Evolutionary conservation across 2,113 vertebrate genomes (phyloP).

Genomic region (Phyllostomus discolor): DNA sequence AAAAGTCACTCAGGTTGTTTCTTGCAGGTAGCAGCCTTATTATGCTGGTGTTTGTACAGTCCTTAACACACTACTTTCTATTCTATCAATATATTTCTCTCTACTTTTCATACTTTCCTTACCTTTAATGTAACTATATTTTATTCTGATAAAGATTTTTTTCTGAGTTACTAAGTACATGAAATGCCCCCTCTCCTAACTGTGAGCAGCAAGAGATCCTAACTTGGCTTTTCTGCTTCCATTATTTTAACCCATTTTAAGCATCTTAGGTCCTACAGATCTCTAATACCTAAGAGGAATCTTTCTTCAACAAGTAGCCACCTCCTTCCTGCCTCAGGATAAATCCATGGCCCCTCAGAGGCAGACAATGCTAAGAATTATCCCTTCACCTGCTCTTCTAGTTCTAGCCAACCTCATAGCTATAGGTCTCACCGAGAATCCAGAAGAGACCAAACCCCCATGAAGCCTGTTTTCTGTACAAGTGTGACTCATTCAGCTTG

Average conservation of each 20-base stretch:
- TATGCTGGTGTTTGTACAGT: background rate
- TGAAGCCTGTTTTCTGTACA: background rate
- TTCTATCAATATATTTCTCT: background rate
- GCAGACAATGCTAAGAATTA: background rate
- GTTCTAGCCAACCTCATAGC: too few relatives aligned
- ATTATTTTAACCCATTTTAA: background rate
- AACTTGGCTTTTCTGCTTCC: background rate
- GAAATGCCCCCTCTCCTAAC: background rate
- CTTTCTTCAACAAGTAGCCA: background rate
- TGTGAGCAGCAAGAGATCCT: background rate
- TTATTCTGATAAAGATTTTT: background rate
- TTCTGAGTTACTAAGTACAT: background rate
- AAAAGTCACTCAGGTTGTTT: background rate
- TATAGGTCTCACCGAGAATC: background rate
- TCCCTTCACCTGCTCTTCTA: background rate
- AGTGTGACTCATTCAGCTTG: background rate
- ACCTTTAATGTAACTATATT: background rate
- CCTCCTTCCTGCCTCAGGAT: background rate
- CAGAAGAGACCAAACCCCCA: background rate
- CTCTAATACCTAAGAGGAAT: background rate
- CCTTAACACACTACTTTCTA: background rate
- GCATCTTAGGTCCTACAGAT: background rate
- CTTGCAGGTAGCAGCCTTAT: background rate
- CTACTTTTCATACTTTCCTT: background rate
- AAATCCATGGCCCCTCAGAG: background rate